Evolutionary conservation across 2,113 vertebrate species (phyloP).

Genomic region (Sebastes schlegelii): DNA sequence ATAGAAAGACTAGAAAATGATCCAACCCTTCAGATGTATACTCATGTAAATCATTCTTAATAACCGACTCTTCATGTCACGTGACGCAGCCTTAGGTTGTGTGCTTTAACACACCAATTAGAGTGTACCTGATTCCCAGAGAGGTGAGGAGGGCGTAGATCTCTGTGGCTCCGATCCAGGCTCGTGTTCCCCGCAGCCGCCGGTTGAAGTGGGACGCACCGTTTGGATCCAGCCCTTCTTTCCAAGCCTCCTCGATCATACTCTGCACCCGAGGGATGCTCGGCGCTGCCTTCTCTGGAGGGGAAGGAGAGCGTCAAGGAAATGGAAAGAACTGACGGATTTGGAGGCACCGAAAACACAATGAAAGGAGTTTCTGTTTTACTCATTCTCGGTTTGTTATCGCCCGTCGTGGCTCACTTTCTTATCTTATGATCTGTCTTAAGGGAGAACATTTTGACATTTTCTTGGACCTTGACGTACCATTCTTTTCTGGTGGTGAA

Average conservation of each 20-base stretch:
- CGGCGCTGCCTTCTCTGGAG: conserved; percentile 85
- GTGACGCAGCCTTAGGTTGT: background rate
- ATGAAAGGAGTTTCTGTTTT: too few species aligned
- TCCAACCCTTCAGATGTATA: too few species aligned
- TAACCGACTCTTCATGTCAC: background rate
- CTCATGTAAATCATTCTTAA: too few species aligned
- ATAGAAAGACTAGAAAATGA: too few species aligned
- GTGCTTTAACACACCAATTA: background rate
- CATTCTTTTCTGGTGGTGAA: too few species aligned
- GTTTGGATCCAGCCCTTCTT: conserved; percentile 92
- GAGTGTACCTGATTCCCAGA: conserved; percentile 86
- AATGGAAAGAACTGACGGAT: background rate
- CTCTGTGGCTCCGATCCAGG: conserved; percentile 98
- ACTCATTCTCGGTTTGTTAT: background rate
- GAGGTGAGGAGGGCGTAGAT: conserved; percentile 92
- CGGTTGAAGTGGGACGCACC: conserved; percentile 92
- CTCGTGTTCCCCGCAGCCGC: conserved; percentile 88
- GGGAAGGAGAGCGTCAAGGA: conserved; percentile 29
- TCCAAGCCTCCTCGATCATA: conserved; percentile 94
- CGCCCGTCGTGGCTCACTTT: too few species aligned
- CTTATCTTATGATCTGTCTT: too few species aligned
- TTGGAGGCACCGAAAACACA: too few species aligned
- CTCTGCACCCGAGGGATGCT: conserved; percentile 92
- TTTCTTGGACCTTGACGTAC: too few species aligned
- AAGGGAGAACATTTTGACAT: too few species aligned